Percentiles rank a stretch among this genome's conserved stretches.
These are phyloP conservation scores for Phaedon cochleariae DNA, from an alignment of 2,888 invertebrate species.

Conservation along the genomic window DNA sequence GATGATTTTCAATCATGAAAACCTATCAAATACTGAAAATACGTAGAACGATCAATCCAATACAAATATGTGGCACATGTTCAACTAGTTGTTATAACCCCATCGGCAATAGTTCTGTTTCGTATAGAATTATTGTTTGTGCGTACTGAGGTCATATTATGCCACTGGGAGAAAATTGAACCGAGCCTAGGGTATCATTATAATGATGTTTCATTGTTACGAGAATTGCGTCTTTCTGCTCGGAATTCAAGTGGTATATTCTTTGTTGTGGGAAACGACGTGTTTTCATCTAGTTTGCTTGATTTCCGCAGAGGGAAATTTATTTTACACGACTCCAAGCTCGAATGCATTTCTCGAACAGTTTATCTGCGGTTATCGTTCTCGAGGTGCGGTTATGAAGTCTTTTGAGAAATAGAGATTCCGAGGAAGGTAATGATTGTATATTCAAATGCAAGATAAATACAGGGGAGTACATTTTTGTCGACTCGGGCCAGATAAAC, in stretches of 20 bases:
- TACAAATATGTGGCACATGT: no score
- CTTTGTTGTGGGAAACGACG: slow-evolving; percentile 57
- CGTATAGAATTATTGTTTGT: no score
- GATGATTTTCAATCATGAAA: no score
- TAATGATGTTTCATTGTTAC: slow-evolving; percentile 43
- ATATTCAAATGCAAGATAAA: not conserved
- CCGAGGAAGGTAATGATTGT: not conserved
- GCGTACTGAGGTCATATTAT: no score
- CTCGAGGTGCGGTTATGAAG: slow-evolving; percentile 37
- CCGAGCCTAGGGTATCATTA: not conserved
- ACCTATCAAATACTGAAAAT: no score
- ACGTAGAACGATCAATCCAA: no score
- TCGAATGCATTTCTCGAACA: slow-evolving; percentile 36
- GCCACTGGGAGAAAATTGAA: no score
- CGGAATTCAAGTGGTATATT: slow-evolving; percentile 41
- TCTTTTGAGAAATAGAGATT: slow-evolving; percentile 30
- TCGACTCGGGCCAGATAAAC: not conserved
- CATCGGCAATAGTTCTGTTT: no score
- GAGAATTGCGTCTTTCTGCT: slow-evolving; percentile 13
- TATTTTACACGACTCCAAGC: slow-evolving; percentile 45
- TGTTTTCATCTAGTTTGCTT: slow-evolving; percentile 53
- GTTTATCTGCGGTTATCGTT: slow-evolving; percentile 38
- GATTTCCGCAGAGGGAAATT: slow-evolving; percentile 60
- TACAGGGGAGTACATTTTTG: not conserved
- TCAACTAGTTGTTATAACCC: no score